A percentile compares a stretch with the other conserved stretches of the same genome.
Evolutionary conservation across 2,797 vertebrate genomes (phyloP).

Genomic region (Danionella dracula): DNA sequence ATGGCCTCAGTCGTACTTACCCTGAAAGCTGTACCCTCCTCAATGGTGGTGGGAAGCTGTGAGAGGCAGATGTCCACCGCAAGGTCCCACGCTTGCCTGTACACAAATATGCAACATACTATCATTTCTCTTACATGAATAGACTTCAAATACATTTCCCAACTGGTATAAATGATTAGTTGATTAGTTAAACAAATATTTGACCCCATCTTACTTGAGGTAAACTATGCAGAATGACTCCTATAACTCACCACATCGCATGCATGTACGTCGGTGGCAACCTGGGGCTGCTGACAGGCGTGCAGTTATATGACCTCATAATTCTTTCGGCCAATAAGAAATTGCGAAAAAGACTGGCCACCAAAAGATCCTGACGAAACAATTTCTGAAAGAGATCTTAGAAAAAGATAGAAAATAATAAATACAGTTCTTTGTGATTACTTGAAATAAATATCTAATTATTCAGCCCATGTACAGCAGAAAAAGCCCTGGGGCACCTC

Average conservation of each 20-base stretch:
- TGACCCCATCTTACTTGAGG: no score
- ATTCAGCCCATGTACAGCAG: conserved; percentile 14
- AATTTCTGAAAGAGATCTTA: conserved; percentile 97
- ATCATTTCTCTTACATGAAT: no score
- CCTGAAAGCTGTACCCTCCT: conserved; percentile 94
- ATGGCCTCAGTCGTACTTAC: conserved; percentile 76
- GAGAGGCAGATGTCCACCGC: conserved; percentile 98
- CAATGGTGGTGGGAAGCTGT: conserved; percentile 95
- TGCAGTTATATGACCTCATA: conserved; percentile 98
- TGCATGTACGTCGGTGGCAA: conserved; percentile 97
- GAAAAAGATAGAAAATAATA: background rate
- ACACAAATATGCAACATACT: conserved; percentile 30
- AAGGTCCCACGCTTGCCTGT: conserved; percentile 97
- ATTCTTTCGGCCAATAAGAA: conserved; percentile 93
- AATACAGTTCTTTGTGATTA: no score
- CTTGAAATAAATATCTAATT: conserved; percentile 34
- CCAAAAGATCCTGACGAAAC: conserved; percentile 93
- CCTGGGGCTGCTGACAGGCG: conserved; percentile 92
- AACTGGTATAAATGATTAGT: no score
- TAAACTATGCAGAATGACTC: no score
- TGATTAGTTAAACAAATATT: no score
- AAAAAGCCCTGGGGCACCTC: conserved; percentile 49
- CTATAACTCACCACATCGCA: conserved; percentile 93
- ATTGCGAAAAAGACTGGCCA: conserved; percentile 94
- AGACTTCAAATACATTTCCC: no score